Evolutionary conservation across 2,888 invertebrate genomes (phyloP).

Genomic region (Callinectes sapidus): DNA sequence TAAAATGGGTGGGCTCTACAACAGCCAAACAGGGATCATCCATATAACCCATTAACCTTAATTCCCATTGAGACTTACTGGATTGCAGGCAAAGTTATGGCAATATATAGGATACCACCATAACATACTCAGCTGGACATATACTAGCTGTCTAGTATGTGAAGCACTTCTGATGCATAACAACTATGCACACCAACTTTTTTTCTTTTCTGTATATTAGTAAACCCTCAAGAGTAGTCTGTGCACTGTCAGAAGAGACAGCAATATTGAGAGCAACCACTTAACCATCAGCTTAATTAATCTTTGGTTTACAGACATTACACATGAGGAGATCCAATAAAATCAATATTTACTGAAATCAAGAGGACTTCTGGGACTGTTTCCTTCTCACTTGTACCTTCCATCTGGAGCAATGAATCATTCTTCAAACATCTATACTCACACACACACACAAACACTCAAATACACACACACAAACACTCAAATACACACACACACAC

Average conservation of each 20-base stretch:
- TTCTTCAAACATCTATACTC: background rate
- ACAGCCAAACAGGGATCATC: constrained; percentile 41
- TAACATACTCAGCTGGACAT: constrained; percentile 46
- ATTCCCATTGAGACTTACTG: constrained; percentile 59
- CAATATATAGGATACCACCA: constrained; percentile 51
- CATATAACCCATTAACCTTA: constrained; percentile 40
- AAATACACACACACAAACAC: background rate
- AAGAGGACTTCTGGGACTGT: constrained; percentile 11
- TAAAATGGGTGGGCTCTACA: constrained; percentile 56
- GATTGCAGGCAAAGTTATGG: constrained; percentile 57
- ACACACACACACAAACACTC: background rate
- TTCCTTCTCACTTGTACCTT: background rate
- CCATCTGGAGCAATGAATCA: constrained; percentile 43
- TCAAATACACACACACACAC: constrained; percentile 31
- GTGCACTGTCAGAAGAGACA: constrained; percentile 46
- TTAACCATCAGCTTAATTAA: constrained; percentile 56
- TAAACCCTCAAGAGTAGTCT: constrained; percentile 45
- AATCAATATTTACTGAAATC: constrained; percentile 38
- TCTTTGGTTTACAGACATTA: constrained; percentile 68
- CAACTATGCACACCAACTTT: constrained; percentile 49
- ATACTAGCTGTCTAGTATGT: constrained; percentile 53
- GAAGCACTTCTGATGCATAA: constrained; percentile 59
- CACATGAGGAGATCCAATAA: constrained; percentile 56
- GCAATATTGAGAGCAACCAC: constrained; percentile 54
- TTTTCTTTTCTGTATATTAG: constrained; percentile 40